Percentiles rank a stretch among this genome's conserved stretches.
Conservation (phyloP, 2,113 vertebrate species). For the Brachypodius melanocephalos region DNA sequence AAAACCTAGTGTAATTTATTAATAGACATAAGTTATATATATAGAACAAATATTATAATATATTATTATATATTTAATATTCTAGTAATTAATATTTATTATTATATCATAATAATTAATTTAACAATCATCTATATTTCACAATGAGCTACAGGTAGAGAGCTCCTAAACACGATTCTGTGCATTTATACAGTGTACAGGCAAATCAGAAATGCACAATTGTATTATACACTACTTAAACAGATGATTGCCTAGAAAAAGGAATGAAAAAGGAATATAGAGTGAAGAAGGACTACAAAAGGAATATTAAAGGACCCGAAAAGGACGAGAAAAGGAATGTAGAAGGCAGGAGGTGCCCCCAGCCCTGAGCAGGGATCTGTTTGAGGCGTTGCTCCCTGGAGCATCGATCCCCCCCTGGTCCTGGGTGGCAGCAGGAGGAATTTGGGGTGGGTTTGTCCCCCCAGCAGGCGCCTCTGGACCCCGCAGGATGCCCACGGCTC, state of each 20-base stretch:
- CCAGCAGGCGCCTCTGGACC: neutral
- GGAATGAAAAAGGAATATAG: neutral
- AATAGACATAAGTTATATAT: neutral
- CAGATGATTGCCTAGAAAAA: neutral
- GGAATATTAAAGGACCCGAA: no score
- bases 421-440: fast-evolving
- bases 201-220: neutral
- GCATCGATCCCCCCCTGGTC: fast-evolving
- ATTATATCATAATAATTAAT: neutral
- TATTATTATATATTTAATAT: no score
- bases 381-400: fast-evolving
- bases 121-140: neutral
- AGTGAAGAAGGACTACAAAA: neutral
- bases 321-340: neutral
- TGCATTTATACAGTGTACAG: no score
- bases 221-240: neutral
- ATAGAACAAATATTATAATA: no score
- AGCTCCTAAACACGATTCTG: fast-evolving
- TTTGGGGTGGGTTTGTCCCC: neutral
- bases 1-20: no score
- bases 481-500: fast-evolving
- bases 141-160: neutral
- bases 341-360: neutral
- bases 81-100: no score
- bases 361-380: neutral